Evolutionary conservation across 2,113 vertebrate species (phyloP).

Genomic region (Agapornis roseicollis): DNA sequence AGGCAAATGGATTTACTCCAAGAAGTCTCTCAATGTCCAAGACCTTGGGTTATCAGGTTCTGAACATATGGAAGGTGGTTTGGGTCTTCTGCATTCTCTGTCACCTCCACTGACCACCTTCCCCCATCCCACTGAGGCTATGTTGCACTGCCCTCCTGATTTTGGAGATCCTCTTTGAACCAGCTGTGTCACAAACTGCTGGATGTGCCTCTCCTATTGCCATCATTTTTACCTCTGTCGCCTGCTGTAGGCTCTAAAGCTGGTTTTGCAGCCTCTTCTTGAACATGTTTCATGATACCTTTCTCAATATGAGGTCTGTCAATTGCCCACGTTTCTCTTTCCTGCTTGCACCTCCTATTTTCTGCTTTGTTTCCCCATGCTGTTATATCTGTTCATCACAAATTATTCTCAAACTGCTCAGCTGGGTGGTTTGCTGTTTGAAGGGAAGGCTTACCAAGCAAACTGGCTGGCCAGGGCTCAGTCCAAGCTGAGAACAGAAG

Average conservation of each 20-base stretch:
- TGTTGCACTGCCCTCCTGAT: background rate
- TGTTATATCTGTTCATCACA: background rate
- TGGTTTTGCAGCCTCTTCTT: background rate
- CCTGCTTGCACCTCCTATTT: background rate
- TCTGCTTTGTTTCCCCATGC: background rate
- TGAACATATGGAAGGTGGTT: background rate
- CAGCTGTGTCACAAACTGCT: background rate
- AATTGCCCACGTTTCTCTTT: background rate
- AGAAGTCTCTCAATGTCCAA: background rate
- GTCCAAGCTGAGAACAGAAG: background rate
- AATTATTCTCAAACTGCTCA: background rate
- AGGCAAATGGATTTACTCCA: background rate
- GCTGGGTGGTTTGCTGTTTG: background rate
- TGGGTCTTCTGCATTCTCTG: background rate
- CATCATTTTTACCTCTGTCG: background rate
- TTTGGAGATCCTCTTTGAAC: background rate
- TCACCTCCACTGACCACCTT: background rate
- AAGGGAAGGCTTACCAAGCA: background rate
- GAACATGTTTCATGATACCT: background rate
- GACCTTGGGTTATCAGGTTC: background rate
- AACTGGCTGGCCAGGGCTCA: background rate
- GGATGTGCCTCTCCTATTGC: background rate
- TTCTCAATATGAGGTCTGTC: background rate
- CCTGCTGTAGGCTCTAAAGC: background rate
- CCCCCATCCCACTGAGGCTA: background rate